These are phyloP conservation scores for Pluvialis apricaria DNA, from an alignment of 2,113 vertebrate species.

Conservation along the genomic window DNA sequence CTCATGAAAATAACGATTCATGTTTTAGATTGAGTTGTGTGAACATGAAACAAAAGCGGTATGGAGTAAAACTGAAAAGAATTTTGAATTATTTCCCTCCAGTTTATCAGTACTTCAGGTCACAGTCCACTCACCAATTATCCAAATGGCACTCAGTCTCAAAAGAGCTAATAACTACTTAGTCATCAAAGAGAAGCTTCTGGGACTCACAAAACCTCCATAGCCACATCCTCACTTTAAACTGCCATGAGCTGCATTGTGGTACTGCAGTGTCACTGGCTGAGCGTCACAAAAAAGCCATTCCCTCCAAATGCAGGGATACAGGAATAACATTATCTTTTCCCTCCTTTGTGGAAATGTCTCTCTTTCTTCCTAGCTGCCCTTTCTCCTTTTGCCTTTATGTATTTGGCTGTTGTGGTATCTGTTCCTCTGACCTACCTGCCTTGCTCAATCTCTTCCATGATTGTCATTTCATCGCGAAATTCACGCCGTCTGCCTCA, in stretches of 20 bases:
- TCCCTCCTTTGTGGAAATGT: neutral
- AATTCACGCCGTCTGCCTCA: neutral
- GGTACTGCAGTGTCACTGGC: neutral
- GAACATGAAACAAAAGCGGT: conserved; percentile 54
- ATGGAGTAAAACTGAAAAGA: conserved; percentile 42
- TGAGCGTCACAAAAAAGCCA: neutral
- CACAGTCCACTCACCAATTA: conserved; percentile 59
- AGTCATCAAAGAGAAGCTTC: conserved; percentile 38
- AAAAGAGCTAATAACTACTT: conserved; percentile 41
- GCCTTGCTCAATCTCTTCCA: neutral
- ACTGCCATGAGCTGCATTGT: neutral
- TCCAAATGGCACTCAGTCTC: neutral
- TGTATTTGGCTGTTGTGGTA: neutral
- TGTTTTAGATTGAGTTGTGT: conserved; percentile 30
- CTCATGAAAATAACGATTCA: conserved; percentile 15
- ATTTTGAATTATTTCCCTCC: conserved; percentile 20
- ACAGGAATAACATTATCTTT: fast-evolving
- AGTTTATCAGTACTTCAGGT: conserved; percentile 40
- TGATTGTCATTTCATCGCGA: neutral
- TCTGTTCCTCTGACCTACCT: neutral
- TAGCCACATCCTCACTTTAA: neutral
- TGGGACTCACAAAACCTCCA: neutral
- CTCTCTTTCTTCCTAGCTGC: neutral
- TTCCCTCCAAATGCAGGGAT: neutral
- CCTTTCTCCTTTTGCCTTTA: neutral